phyloP scores from a whole-genome alignment of 2,113 vertebrate genomes.

The Pseudopipra pipra region DNA sequence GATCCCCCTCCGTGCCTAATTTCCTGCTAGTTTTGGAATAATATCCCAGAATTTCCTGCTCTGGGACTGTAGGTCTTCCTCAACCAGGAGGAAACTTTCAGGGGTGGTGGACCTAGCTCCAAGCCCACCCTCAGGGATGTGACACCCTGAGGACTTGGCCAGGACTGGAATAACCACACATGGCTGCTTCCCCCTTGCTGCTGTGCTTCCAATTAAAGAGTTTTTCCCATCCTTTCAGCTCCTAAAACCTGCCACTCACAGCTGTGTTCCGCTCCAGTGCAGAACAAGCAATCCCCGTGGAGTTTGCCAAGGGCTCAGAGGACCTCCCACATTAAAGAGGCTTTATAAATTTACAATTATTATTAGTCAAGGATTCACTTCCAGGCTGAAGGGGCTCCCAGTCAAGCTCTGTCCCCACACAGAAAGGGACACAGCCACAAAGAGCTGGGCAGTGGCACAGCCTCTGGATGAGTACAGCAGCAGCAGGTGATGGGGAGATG shows the following conservation, averaged over 20 bases:
- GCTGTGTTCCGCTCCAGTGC: background rate
- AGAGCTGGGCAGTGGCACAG: background rate
- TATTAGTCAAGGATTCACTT: background rate
- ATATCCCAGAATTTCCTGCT: background rate
- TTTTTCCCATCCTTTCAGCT: background rate
- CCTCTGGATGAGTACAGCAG: rapidly evolving
- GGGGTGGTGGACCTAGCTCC: rapidly evolving
- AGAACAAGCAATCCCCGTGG: background rate
- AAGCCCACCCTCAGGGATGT: background rate
- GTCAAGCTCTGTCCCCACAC: rapidly evolving
- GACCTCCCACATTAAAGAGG: background rate
- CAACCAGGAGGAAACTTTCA: background rate
- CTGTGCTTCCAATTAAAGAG: background rate
- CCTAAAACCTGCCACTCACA: background rate
- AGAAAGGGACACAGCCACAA: rapidly evolving
- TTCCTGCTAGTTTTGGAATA: background rate
- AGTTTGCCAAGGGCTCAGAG: background rate
- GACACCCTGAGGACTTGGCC: background rate
- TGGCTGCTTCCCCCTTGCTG: background rate
- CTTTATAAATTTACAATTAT: background rate
- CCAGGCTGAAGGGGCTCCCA: background rate
- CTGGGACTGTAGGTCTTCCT: background rate
- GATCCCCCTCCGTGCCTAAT: background rate
- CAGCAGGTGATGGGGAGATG: background rate
- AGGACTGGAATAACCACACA: rapidly evolving